Percentiles rank a stretch among this genome's conserved stretches.
phyloP scores from a whole-genome alignment of 2,113 vertebrate species.

The Motacilla tschutschensis region DNA sequence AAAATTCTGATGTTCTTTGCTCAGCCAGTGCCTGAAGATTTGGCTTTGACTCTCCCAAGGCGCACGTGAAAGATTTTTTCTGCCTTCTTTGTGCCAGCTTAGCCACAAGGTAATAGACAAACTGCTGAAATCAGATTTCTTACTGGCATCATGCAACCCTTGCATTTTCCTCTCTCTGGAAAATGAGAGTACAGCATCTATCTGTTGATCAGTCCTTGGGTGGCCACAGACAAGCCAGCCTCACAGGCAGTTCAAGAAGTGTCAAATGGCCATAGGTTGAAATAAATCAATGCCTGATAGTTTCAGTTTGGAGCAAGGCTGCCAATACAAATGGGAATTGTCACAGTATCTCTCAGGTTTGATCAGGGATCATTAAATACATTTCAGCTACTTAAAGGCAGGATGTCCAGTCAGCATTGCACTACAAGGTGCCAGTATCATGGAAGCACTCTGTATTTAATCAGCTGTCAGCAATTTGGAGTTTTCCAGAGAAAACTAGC shows the following conservation, averaged over 20 bases:
- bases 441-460: not conserved
- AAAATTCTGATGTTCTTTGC: not conserved
- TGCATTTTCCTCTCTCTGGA: not conserved
- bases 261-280: not conserved
- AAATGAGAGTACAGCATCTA: not conserved
- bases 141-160: not conserved
- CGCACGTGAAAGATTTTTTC: not conserved
- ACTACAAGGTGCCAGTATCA: not conserved
- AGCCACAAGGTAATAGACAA: not conserved
- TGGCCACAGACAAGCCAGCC: not conserved
- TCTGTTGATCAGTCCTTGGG: not conserved
- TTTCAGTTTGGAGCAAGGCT: not conserved
- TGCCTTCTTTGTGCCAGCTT: not conserved
- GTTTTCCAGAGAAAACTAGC: conserved; percentile 15
- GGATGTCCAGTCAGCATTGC: not conserved
- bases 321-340: not conserved
- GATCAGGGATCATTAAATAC: not conserved
- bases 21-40: not conserved
- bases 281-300: not conserved
- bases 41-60: not conserved
- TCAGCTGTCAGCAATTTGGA: conserved; percentile 9
- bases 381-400: not conserved
- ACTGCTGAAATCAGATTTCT: not conserved
- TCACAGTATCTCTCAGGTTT: not conserved
- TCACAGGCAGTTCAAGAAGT: not conserved